Evolutionary conservation across 2,888 invertebrate species (phyloP).

Genomic region (Taphrorychus bicolor): DNA sequence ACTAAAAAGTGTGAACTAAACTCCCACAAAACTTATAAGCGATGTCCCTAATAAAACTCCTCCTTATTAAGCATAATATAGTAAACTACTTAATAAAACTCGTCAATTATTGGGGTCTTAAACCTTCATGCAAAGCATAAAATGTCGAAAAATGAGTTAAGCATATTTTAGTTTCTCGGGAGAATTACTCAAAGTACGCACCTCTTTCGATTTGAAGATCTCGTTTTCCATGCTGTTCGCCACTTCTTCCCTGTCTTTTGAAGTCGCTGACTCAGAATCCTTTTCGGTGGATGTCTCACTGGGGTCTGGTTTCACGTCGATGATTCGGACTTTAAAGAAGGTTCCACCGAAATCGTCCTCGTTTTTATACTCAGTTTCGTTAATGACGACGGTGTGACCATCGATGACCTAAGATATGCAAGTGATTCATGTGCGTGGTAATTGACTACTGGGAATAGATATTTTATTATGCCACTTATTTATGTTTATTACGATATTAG

Average conservation of each 20-base stretch:
- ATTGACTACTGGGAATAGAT: neutral
- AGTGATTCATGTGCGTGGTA: neutral
- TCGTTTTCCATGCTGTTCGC: conserved; percentile 54
- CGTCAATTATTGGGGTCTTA: neutral
- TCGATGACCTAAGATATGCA: conserved; percentile 58
- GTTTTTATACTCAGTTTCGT: conserved; percentile 63
- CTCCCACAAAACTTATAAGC: too few relatives aligned
- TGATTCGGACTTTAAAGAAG: conserved; percentile 60
- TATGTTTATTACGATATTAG: too few relatives aligned
- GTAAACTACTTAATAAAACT: neutral
- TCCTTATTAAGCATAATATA: too few relatives aligned
- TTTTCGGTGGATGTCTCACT: conserved; percentile 46
- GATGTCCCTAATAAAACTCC: too few relatives aligned
- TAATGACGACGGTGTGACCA: conserved; percentile 64
- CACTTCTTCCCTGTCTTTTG: conserved; percentile 50
- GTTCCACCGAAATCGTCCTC: conserved; percentile 55
- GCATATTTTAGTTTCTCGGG: conserved; percentile 53
- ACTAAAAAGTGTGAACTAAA: too few relatives aligned
- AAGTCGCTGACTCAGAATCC: conserved; percentile 42
- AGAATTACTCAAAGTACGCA: conserved; percentile 51
- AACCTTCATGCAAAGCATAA: neutral
- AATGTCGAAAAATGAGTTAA: conserved; percentile 7
- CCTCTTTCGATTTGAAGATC: conserved; percentile 53
- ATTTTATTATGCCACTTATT: neutral
- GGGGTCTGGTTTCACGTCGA: conserved; percentile 60